Base-by-base conservation (phyloP, 2,113 vertebrate genomes). In the Corythaixoides concolor region DNA sequence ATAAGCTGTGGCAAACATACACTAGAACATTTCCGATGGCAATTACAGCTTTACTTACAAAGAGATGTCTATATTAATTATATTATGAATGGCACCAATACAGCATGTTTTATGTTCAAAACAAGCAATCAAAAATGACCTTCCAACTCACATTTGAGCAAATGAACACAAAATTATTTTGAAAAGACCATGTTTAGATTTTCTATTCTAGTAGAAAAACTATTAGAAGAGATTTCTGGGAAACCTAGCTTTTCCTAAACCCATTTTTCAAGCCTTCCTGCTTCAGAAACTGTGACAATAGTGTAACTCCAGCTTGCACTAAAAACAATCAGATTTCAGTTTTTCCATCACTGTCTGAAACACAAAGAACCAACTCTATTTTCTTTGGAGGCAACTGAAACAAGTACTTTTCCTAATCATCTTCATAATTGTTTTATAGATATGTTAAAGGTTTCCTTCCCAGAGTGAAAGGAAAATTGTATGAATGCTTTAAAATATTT, bases 371-470 rank as follows among this genome's bases (percentile, higher is more conserved):
- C 27, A 90, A 81, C 90, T 95, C 88, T 96, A 95, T 97, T 97
- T 96, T 97, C 88, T 95, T 95, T 96, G 96, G 96, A 96, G 92
- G 92, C 90, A 90, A 96, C 96, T 96, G 90, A 96, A 96, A 96
- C 93, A 79, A 93, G 81, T 16, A 95, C 84, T 96, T 96, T 76
- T 94, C 56, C 90, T 96, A 77, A 96, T 84, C 83, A 75, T 94
- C 92, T 96, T 91, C 74, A 80, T 26, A 74, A 81, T 50, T 93
- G 83, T 92, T 96, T 89, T 68, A 96, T 47, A 92, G 94, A 56
- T 49, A 86, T 53, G 81, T 28, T 94, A 92, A 94, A 90, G 88
- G 72, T 82, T 96, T 97, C 96, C 97, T 97, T 87, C 75, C 90
- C 83, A 85, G 73, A 92, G 23, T 0, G 0, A 89, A 79, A 95